Evolutionary conservation across 2,888 invertebrate species (phyloP).

Genomic region (Apocheima hispidaria): DNA sequence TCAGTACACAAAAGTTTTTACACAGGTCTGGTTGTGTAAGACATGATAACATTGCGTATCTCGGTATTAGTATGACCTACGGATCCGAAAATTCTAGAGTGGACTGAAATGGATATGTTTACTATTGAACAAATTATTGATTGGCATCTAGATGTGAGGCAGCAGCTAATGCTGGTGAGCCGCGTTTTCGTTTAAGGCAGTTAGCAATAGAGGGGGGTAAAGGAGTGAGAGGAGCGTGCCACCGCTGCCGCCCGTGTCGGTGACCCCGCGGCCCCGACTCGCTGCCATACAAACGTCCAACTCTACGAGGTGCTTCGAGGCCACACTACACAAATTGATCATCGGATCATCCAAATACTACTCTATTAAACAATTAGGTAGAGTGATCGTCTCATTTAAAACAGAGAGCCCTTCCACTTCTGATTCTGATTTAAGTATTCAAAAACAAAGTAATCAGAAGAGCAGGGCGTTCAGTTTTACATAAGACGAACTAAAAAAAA

Average conservation of each 20-base stretch:
- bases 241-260: conserved; percentile 67
- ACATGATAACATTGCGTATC: conserved; percentile 10
- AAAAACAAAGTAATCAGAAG: no score
- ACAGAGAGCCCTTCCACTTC: no score
- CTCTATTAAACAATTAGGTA: neutral
- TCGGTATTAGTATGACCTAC: conserved; percentile 1
- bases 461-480: no score
- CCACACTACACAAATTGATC: conserved; percentile 61
- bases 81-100: neutral
- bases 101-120: conserved; percentile 1
- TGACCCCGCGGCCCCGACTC: conserved; percentile 80
- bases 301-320: conserved; percentile 53
- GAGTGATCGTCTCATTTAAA: no score
- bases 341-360: conserved; percentile 35
- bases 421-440: no score
- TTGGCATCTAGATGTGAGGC: conserved; percentile 13
- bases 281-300: conserved; percentile 48
- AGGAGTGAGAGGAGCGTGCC: conserved; percentile 53
- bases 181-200: conserved; percentile 52
- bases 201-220: conserved; percentile 56
- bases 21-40: conserved; percentile 19
- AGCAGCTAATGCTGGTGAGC: conserved; percentile 23
- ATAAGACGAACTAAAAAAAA: no score
- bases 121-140: neutral
- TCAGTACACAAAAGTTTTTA: conserved; percentile 6